Conservation (phyloP, 2,113 vertebrate species). For the Onychorhynchus coronatus region DNA sequence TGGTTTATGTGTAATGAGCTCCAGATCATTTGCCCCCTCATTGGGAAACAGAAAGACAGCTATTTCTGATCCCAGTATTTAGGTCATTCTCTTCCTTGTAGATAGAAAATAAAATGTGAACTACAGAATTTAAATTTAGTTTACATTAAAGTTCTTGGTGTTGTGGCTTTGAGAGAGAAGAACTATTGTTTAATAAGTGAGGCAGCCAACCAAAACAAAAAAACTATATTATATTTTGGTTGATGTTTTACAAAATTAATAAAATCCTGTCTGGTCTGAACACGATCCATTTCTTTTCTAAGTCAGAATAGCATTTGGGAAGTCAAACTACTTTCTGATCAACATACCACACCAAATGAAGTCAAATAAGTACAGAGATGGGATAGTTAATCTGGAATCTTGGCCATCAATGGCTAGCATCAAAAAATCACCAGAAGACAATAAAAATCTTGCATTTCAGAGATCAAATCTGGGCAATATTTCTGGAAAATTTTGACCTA, state of each 20-base stretch:
- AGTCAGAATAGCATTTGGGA: neutral
- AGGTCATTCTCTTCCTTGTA: neutral
- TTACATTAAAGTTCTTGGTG: neutral
- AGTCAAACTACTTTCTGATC: neutral
- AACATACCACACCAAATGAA: neutral
- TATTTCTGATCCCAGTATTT: neutral
- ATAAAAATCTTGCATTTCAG: neutral
- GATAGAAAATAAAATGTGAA: neutral
- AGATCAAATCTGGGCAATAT: neutral
- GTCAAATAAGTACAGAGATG: neutral
- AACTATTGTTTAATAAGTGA: neutral
- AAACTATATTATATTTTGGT: neutral
- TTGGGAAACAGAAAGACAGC: neutral
- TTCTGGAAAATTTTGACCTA: neutral
- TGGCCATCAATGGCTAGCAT: neutral
- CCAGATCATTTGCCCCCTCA: neutral
- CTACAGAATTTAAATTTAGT: neutral
- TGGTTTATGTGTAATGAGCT: neutral
- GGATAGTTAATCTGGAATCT: neutral
- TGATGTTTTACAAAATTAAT: neutral
- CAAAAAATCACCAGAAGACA: neutral
- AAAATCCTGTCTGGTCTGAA: neutral
- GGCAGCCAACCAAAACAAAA: neutral
- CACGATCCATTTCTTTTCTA: neutral
- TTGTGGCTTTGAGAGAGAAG: neutral